phyloP scores from a whole-genome alignment of 2,113 vertebrate species.

The Patagioenas fasciata region DNA sequence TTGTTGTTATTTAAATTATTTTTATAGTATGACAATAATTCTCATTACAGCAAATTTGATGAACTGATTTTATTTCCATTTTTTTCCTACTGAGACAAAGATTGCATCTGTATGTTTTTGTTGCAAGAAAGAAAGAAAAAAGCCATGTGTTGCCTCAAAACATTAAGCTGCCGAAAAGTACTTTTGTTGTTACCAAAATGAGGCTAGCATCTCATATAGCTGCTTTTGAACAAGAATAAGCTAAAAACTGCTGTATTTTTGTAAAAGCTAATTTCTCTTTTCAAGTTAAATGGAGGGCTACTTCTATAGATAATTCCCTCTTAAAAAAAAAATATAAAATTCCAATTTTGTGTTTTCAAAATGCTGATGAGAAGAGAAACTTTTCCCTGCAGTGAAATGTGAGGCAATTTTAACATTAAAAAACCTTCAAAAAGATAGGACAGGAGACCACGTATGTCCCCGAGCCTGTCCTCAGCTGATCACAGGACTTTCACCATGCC shows the following conservation, averaged over 20 bases:
- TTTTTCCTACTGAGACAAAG: slow-evolving; percentile 52
- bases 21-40: slow-evolving; percentile 54
- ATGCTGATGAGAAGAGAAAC: not conserved
- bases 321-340: not conserved
- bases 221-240: slow-evolving; percentile 56
- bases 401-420: not conserved
- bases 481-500: slow-evolving; percentile 34
- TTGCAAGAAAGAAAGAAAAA: slow-evolving; percentile 30
- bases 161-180: slow-evolving; percentile 51
- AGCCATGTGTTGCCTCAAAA: slow-evolving; percentile 60
- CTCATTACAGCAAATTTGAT: slow-evolving; percentile 52
- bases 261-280: slow-evolving; percentile 56
- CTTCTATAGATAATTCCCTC: slow-evolving; percentile 17
- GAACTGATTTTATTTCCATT: slow-evolving; percentile 47
- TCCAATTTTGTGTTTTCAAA: not conserved
- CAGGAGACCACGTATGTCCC: not conserved
- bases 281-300: slow-evolving; percentile 48
- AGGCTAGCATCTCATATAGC: slow-evolving; percentile 41
- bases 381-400: not conserved
- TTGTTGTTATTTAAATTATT: slow-evolving; percentile 59
- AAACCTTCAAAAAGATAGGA: not conserved
- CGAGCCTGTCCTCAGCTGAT: slow-evolving; percentile 45
- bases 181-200: slow-evolving; percentile 56
- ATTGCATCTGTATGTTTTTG: slow-evolving; percentile 65
- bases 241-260: slow-evolving; percentile 47